phyloP scores from a whole-genome alignment of 2,113 vertebrate species.

The Turnix velox region DNA sequence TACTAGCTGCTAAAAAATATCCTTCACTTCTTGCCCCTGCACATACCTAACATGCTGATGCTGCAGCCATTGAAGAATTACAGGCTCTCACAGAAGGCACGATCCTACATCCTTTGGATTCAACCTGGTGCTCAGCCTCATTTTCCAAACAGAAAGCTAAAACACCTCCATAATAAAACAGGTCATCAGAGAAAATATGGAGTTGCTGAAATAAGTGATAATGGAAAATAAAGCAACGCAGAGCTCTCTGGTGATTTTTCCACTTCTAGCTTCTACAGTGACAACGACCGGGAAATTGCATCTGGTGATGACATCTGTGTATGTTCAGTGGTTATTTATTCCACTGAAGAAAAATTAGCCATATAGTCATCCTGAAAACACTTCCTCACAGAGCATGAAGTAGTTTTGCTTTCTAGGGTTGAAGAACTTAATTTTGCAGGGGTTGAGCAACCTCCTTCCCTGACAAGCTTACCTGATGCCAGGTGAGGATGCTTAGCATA shows the following conservation, averaged over 20 bases:
- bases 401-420: neutral
- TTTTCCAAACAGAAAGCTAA: conserved; percentile 22
- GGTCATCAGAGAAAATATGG: neutral
- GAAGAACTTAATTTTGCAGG: neutral
- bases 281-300: neutral
- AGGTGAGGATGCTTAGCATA: neutral
- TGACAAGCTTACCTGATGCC: neutral
- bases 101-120: neutral
- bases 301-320: conserved; percentile 24
- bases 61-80: conserved; percentile 16
- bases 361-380: neutral
- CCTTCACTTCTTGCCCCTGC: neutral
- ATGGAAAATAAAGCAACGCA: neutral
- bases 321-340: neutral
- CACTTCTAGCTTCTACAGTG: neutral
- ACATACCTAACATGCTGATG: neutral
- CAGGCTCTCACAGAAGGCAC: neutral
- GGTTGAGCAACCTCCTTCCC: neutral
- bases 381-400: neutral
- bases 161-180: conserved; percentile 1
- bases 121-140: conserved; percentile 1
- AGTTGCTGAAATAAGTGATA: neutral
- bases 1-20: neutral
- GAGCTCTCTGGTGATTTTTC: neutral
- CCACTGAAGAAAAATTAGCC: neutral